Evolutionary conservation across 2,888 invertebrate genomes (phyloP).

Genomic region (Calameuta filiformis): DNA sequence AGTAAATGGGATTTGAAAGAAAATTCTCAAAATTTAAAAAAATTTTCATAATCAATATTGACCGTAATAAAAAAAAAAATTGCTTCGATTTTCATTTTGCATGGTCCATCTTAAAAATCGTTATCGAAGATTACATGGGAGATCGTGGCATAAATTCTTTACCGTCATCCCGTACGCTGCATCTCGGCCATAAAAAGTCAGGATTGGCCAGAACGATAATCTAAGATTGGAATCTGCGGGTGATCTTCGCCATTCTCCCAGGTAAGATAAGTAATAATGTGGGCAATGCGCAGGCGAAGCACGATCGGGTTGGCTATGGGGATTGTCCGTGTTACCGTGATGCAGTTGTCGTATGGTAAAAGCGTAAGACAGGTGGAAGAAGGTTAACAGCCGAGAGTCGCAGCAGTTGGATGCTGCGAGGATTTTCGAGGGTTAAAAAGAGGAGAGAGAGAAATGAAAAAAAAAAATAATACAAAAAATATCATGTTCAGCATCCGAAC

Average conservation of each 20-base stretch:
- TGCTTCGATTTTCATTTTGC: background rate
- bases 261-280: conserved; percentile 21
- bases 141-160: background rate
- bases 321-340: conserved; percentile 21
- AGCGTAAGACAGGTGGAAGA: background rate
- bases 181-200: background rate
- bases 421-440: background rate
- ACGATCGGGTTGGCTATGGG: conserved; percentile 30
- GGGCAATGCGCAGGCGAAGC: conserved; percentile 27
- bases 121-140: rapidly evolving
- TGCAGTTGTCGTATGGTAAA: conserved; percentile 18
- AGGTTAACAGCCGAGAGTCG: conserved; percentile 11
- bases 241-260: conserved; percentile 11
- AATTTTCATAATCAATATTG: too few species aligned
- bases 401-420: background rate
- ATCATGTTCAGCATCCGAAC: background rate
- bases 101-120: background rate
- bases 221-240: conserved; percentile 7
- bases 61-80: too few species aligned
- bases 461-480: conserved; percentile 27
- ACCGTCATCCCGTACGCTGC: background rate
- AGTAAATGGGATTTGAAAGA: too few species aligned
- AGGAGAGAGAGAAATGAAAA: background rate
- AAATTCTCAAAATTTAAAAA: too few species aligned
- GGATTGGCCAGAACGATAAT: background rate